phyloP scores from a whole-genome alignment of 2,888 invertebrate species.

The Sphaerophoria taeniata region DNA sequence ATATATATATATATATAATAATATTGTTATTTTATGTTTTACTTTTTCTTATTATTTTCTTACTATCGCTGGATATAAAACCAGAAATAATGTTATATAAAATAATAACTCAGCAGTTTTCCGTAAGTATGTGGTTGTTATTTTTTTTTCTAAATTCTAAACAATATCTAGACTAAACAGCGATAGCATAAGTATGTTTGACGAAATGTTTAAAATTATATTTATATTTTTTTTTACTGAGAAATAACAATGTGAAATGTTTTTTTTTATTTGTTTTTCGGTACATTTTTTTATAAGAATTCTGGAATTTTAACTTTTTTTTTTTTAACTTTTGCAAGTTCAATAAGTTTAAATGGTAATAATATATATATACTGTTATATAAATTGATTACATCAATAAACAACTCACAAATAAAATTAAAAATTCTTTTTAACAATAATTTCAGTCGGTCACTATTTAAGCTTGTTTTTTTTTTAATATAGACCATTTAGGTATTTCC shows the following conservation, averaged over 20 bases:
- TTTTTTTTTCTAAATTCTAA: constrained; percentile 40
- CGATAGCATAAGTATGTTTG: constrained; percentile 33
- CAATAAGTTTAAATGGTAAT: constrained; percentile 43
- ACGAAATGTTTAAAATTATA: constrained; percentile 17
- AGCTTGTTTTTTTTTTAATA: constrained; percentile 45
- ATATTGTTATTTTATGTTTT: constrained; percentile 49
- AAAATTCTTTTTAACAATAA: constrained; percentile 67
- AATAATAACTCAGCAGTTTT: constrained; percentile 59
- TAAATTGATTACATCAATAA: constrained; percentile 68
- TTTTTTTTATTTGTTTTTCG: constrained; percentile 20
- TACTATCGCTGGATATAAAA: constrained; percentile 59
- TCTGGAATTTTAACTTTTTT: constrained; percentile 66
- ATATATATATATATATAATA: constrained; percentile 65
- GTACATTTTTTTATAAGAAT: constrained; percentile 48
- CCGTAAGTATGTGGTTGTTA: constrained; percentile 17
- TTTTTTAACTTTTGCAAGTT: constrained; percentile 45
- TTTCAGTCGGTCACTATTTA: constrained; percentile 73
- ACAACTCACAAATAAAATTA: constrained; percentile 57
- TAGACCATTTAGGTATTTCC: constrained; percentile 74
- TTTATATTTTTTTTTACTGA: constrained; percentile 1
- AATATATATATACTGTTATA: constrained; percentile 55
- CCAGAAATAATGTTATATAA: constrained; percentile 41
- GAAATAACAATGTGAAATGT: constrained; percentile 29
- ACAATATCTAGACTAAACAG: constrained; percentile 43
- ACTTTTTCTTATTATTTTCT: constrained; percentile 32